Evolutionary conservation across 2,888 invertebrate species (phyloP), one percentile per base, ranked within the genome.

Genomic region (Kryphioiulus occultus): DNA sequence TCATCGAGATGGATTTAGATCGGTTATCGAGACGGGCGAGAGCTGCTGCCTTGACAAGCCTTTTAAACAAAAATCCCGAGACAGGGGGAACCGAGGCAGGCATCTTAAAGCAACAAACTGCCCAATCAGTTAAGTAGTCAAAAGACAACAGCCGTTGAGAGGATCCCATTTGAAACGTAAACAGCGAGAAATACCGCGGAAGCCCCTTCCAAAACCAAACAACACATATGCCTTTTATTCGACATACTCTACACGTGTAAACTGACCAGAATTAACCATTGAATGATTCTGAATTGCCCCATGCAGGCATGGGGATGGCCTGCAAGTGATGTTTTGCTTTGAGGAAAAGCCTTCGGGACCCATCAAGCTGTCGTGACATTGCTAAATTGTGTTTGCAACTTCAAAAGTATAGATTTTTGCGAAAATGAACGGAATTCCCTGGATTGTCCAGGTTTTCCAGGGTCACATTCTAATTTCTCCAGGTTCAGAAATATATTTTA

Each of bases 121-220:
- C 82, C 82, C 82, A 82, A 82, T 82, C 82, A 82, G 82, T 32
- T 82, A 82, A 82, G 82, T 22, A 32, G 82, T 82, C 30, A 26
- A 30, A 82, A n/a, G 32, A 82, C 82, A 82, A 82, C 82, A 82
- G 30, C 82, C 47, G 47, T 47, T 47, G 47, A 47, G 47, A 47
- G 47, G 47, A 47, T 47, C 47, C 47, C 47, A 47, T 47, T 47
- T 47, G 17, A 47, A 47, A 47, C 15, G 47, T 47, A 47, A 47
- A 47, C 47, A 47, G 1, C 17, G 47, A 47, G 17, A 47, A 47
- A 47, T 15, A 47, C 47, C 47, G 47, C 47, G 47, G 12, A 47
- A 47, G 17, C 47, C 47, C 47, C 15, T 47, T 15, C 9, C 1
- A 47, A 15, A 47, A 5, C 47, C 2, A 5, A 47, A 47, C 47